Base-by-base conservation (phyloP, 2,888 invertebrate species). In the Ctenicera cuprea region DNA sequence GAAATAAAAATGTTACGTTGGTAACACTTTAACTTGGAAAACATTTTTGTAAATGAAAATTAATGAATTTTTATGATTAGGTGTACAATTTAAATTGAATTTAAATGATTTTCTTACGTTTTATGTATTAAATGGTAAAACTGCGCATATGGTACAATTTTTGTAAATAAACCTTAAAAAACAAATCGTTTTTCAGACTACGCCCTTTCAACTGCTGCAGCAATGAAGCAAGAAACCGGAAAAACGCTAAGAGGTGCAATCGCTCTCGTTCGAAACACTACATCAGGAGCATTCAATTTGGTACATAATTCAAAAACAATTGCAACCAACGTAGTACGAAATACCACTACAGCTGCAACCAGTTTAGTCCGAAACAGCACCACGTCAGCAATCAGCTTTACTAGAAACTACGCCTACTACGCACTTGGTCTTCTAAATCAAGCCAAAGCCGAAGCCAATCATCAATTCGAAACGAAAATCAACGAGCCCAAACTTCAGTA, bases 381-480 rank as follows among this genome's bases (percentile, higher is more conserved):
- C 4, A 9, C 43, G 0, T 8, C 16, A 1, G 45, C 43, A n/a
- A n/a, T 43, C 8, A 62, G 1, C 8, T 8, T 22, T 1, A 18
- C 26, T 3, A n/a, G 22, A 14, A 45, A 26, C 14, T 9, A n/a
- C 8, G n/a, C 43, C 12, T 45, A 12, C 9, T 62, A 62, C 30
- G 62, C 26, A 5, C 5, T 22, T 4, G 18, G 14, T 22, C 20
- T 62, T 5, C 12, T 62, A 9, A 26, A 8, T 1, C 43, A 45
- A 14, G 62, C 62, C 26, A 62, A 62, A 30, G 22, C 26, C 8
- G 62, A 62, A 45, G 62, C 62, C 9, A 62, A 62, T 9, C 45
- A 62, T 30, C 62, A 62, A 18, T 62, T 62, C 12, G 62, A 62
- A 12, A 62, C 62, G 0, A 41, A 62, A 30, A 62, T 62, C 0